A percentile compares a stretch with the other conserved stretches of the same genome.
Conservation (phyloP, 2,888 invertebrate genomes). For the Idaea aversata region DNA sequence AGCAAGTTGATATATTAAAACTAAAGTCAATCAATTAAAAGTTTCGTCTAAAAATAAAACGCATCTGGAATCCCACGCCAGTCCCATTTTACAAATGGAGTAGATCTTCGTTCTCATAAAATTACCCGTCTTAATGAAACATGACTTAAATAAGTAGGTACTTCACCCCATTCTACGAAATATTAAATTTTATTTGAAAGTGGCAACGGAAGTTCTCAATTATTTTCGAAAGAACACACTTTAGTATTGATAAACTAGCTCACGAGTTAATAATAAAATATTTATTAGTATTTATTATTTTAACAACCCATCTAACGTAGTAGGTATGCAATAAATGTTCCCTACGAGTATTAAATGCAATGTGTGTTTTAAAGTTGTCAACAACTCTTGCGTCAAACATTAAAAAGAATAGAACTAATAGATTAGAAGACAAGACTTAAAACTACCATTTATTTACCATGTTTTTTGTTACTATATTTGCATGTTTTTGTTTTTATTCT, state of each 20-base stretch:
- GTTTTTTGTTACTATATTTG: too few relatives aligned
- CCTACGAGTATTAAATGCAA: too few relatives aligned
- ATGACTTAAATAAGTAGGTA: neutral
- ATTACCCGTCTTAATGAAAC: conserved; percentile 17
- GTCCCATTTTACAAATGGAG: conserved; percentile 25
- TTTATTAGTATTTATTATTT: neutral
- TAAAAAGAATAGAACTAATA: too few relatives aligned
- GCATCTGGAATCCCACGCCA: conserved; percentile 18
- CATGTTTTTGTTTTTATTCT: too few relatives aligned
- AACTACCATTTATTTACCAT: too few relatives aligned
- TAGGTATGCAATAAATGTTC: too few relatives aligned
- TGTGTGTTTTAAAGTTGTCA: too few relatives aligned
- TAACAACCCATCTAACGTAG: neutral
- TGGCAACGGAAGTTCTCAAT: conserved; percentile 26
- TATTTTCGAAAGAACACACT: neutral
- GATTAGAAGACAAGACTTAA: too few relatives aligned
- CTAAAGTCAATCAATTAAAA: neutral
- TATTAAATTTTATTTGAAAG: conserved; percentile 19
- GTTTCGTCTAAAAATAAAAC: conserved; percentile 13
- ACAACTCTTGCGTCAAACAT: too few relatives aligned
- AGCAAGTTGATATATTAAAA: neutral
- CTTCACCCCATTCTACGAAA: conserved; percentile 11
- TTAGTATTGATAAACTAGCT: conserved; percentile 17
- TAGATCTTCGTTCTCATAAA: conserved; percentile 27
- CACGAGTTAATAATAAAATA: neutral